Evolutionary conservation across 2,797 vertebrate genomes (phyloP).

Genomic region (Danio albolineatus): DNA sequence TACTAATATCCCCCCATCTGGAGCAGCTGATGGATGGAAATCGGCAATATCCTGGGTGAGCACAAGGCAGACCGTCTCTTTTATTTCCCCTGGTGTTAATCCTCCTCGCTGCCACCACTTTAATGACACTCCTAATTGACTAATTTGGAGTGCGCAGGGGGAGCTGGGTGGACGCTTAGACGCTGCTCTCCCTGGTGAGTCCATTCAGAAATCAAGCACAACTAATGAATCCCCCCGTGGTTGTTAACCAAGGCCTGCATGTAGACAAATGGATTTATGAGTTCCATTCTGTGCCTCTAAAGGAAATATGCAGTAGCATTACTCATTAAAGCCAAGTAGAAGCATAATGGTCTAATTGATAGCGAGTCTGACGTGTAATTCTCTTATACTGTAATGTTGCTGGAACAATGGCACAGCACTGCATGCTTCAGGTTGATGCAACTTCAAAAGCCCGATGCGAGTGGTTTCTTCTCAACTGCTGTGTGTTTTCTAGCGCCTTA

Average conservation of each 20-base stretch:
- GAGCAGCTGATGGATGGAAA: slow-evolving; percentile 65
- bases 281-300: slow-evolving; percentile 42
- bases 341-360: slow-evolving; percentile 47
- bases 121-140: slow-evolving; percentile 67
- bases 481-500: background rate
- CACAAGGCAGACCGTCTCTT: slow-evolving; percentile 62
- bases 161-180: slow-evolving; percentile 53
- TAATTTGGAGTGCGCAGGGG: slow-evolving; percentile 62
- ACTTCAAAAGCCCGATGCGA: background rate
- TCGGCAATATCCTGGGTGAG: slow-evolving; percentile 61
- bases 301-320: slow-evolving; percentile 36
- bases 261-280: slow-evolving; percentile 55
- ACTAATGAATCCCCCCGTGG: slow-evolving; percentile 61
- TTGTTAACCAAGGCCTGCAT: slow-evolving; percentile 51
- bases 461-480: background rate
- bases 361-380: slow-evolving; percentile 23
- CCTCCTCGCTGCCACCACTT: slow-evolving; percentile 57
- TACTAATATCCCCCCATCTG: slow-evolving; percentile 65
- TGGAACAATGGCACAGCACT: slow-evolving; percentile 18
- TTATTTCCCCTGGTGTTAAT: slow-evolving; percentile 66
- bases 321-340: slow-evolving; percentile 50
- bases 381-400: slow-evolving; percentile 16
- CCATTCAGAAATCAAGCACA: slow-evolving; percentile 58
- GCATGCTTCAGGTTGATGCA: background rate
- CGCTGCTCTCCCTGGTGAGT: slow-evolving; percentile 54